These are phyloP conservation scores for Thalassarche chlororhynchos DNA, from an alignment of 2,113 vertebrate genomes.

Conservation along the genomic window DNA sequence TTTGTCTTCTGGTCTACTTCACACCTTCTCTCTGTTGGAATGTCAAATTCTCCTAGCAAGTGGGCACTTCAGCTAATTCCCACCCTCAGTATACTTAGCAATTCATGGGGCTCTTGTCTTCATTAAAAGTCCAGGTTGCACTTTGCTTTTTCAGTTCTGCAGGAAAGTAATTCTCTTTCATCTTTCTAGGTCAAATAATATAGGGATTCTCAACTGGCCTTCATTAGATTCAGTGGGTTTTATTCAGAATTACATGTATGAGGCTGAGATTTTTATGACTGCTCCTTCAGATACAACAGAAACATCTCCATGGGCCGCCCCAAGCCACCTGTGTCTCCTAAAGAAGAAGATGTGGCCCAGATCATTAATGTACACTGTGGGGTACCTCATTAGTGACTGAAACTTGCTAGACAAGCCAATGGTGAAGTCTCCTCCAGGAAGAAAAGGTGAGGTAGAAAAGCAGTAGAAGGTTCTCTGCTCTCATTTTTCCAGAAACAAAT, in stretches of 20 bases:
- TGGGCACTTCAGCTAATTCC: not conserved
- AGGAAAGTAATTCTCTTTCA: not conserved
- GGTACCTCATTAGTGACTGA: not conserved
- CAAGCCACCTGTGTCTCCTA: not conserved
- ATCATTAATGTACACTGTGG: too few relatives aligned
- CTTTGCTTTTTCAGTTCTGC: not conserved
- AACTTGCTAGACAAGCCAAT: not conserved
- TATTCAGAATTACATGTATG: not conserved
- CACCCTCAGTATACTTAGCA: not conserved
- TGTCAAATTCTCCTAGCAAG: not conserved
- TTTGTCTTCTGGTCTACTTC: not conserved
- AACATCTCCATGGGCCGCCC: not conserved
- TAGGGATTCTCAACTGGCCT: not conserved
- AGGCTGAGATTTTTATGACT: not conserved
- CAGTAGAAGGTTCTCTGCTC: not conserved
- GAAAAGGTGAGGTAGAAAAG: not conserved
- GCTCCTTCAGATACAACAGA: not conserved
- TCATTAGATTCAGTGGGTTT: not conserved
- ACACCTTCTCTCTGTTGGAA: not conserved
- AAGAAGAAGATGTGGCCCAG: not conserved
- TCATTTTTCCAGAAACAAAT: not conserved
- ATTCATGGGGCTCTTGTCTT: not conserved
- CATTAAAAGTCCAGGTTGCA: not conserved
- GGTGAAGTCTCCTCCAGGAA: not conserved
- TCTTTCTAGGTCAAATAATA: not conserved